Percentiles rank a stretch among this genome's conserved stretches.
Conservation (phyloP, 2,888 invertebrate genomes). For the Tigriopus californicus region DNA sequence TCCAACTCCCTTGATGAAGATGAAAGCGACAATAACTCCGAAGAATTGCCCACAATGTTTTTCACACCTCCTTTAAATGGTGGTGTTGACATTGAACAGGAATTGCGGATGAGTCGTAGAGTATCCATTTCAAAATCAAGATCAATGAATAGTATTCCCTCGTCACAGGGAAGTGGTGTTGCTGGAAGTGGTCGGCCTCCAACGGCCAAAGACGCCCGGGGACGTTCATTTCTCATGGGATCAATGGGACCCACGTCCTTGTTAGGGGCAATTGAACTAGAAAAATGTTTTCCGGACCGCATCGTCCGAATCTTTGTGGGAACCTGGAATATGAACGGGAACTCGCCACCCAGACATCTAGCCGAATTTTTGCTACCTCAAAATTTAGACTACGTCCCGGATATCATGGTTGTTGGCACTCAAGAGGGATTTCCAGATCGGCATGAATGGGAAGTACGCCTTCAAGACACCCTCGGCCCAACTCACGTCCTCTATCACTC, state of each 20-base stretch:
- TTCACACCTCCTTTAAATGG: neutral
- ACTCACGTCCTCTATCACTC: constrained; percentile 79
- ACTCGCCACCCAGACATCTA: constrained; percentile 42
- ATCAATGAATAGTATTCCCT: neutral
- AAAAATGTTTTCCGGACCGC: constrained; percentile 63
- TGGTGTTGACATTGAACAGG: too few relatives aligned
- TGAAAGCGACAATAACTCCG: neutral
- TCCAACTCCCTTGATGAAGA: neutral
- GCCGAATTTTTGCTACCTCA: constrained; percentile 77
- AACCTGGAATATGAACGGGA: constrained; percentile 92
- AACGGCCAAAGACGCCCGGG: neutral
- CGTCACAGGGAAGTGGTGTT: neutral
- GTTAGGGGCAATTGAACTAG: constrained; percentile 62
- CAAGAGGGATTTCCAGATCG: constrained; percentile 79
- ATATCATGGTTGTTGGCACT: constrained; percentile 77
- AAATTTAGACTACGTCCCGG: constrained; percentile 57
- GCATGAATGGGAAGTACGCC: constrained; percentile 61
- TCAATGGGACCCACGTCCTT: constrained; percentile 31
- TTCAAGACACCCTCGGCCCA: constrained; percentile 83
- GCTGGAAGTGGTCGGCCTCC: neutral
- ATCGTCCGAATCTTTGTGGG: constrained; percentile 74
- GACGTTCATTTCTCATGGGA: constrained; percentile 17
- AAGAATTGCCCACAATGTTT: neutral
- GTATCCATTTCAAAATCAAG: neutral
- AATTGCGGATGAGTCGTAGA: neutral